phyloP scores from a whole-genome alignment of 2,113 vertebrate species.

The Petromus typicus region DNA sequence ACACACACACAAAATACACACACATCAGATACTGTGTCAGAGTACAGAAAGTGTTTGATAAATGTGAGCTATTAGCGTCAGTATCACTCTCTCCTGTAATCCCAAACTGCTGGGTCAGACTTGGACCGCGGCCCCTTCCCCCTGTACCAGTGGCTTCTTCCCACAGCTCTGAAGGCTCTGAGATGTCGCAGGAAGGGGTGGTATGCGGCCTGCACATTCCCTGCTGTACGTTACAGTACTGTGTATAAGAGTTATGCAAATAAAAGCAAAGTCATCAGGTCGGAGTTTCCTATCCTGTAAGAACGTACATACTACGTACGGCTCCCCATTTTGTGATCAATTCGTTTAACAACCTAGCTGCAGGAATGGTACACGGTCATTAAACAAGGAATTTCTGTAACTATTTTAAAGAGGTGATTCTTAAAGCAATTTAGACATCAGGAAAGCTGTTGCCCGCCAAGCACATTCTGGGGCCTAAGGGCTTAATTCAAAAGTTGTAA shows the following conservation, averaged over 20 bases:
- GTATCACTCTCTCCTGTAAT: background rate
- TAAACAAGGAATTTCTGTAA: background rate
- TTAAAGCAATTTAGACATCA: background rate
- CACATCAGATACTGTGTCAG: background rate
- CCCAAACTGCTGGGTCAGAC: background rate
- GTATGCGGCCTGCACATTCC: background rate
- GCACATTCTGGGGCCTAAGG: background rate
- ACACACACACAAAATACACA: background rate
- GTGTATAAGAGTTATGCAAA: background rate
- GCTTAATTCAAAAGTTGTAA: background rate
- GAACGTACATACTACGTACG: background rate
- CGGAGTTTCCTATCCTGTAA: background rate
- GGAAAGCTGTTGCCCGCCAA: background rate
- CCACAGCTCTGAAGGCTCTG: background rate
- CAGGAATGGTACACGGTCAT: background rate
- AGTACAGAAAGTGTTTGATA: background rate
- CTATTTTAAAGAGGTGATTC: background rate
- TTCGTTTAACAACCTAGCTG: background rate
- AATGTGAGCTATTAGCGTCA: background rate
- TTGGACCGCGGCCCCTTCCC: fast-evolving
- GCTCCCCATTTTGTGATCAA: background rate
- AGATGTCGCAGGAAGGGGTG: background rate
- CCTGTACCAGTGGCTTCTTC: background rate
- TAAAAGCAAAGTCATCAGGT: background rate
- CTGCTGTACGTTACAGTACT: background rate